Base-by-base conservation (phyloP, 1,140 invertebrate genomes). In the Vanessa tameamea region DNA sequence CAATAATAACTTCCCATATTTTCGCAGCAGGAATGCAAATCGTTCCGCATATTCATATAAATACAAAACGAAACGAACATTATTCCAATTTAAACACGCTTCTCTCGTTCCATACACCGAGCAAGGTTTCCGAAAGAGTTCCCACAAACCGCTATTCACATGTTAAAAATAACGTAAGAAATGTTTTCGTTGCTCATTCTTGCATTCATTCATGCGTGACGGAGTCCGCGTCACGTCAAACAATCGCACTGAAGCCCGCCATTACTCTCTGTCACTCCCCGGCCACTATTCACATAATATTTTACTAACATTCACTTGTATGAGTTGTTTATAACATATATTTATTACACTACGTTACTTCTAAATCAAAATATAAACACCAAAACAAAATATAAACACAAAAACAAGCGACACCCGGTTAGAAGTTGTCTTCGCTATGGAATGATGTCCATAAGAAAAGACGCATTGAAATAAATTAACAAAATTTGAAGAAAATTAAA, bases 221-320 rank as follows among this genome's bases (percentile, higher is more conserved):
- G 50, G 47, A 23, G 7, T 26, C 55, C 55, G 16, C 47, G 55
- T 61, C 67, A 48, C 67, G 43, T 69, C 67, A 69, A 53, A 69
- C 43, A 69, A 67, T 23, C 63, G 63, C 63, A n/a, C 23, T 15
- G 11, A 64, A 16, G 37, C 37, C 51, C 51, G 55, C 67, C 67
- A 69, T 69, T 69, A 69, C 55, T 69, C 55, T 59, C 53, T 43
- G 67, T 59, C 67, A 59, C n/a, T 59, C 67, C 55, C 55, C 20
- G 63, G 68, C 68, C 68, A 69, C 68, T 63, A 50, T 43, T 63
- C 55, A 16, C 48, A 63, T 48, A 31, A 31, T 31, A 61, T 69
- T 69, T 50, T 50, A 50, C 55, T 61, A 47, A 14, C 55, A 47
- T 37, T 61, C 13, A 37, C 16, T 61, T 8, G 57, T 59, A 15